Evolutionary conservation across 1,140 invertebrate genomes (phyloP), one percentile per base, ranked within the genome.

Genomic region (Bombus picipes): DNA sequence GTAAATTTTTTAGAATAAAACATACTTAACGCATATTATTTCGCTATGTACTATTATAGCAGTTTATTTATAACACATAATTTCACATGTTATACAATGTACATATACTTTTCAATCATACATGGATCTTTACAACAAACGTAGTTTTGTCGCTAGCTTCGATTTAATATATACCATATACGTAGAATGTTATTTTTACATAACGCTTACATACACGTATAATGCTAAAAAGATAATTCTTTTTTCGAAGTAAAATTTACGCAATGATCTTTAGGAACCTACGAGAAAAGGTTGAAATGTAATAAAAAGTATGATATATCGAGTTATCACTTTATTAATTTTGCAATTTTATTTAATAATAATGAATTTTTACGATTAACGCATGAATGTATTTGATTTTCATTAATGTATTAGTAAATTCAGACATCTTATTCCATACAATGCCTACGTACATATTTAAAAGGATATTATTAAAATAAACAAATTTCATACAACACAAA

Each of bases 31-130:
- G 47, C 22, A 25, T 9, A 62, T 71, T 22, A 28, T 18, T 57
- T 78, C 83, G 81, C 85, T 80, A 83, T 84, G 75, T 72, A 53
- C 22, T 81, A 28, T 53, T 83, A 85, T 92, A 86, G 59, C 73
- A 76, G 59, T 92, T 92, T 92, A 91, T 92, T 92, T 89, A 83
- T 81, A 85, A 92, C 87, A 90, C 59, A 89, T 90, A 88, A 86
- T 78, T 90, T 88, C 79, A 85, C 84, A 89, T 75, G 73, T 90
- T 73, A 88, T 92, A 92, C 82, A 92, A 91, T 91, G 72, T 91
- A 91, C 86, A 92, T 74, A 81, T 89, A 87, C 47, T 78, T 87
- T 91, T 71, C 88, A 85, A 65, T 88, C 47, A 53, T 76, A 41
- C 72, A 89, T 47, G 28, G 10, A 73, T 79, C 39, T 79, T 82